A percentile compares a stretch with the other conserved stretches of the same genome.
Conservation (phyloP, 2,797 vertebrate genomes). For the Enteromius paludinosus region DNA sequence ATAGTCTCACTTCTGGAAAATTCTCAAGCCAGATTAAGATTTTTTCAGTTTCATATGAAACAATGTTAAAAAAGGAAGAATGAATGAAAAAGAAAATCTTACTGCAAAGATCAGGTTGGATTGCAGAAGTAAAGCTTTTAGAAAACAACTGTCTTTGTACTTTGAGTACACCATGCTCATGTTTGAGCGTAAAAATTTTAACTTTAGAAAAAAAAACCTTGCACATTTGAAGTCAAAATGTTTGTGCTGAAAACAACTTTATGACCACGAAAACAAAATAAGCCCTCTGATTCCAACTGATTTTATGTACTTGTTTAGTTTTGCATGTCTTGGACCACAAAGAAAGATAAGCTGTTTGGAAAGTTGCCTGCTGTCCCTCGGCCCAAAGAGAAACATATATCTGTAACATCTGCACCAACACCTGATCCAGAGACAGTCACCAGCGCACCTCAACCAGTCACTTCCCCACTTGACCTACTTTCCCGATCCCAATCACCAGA, state of each 20-base stretch:
- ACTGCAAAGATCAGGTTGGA: neutral
- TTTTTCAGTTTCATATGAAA: neutral
- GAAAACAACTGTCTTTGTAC: neutral
- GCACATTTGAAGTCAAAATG: neutral
- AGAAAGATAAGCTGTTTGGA: neutral
- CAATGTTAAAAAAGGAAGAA: neutral
- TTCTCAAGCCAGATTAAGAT: neutral
- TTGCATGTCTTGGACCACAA: constrained; percentile 9
- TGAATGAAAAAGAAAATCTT: neutral
- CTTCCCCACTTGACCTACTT: no score
- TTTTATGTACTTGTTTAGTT: constrained; percentile 6
- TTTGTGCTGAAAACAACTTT: constrained; percentile 3
- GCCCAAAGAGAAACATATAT: constrained; percentile 1
- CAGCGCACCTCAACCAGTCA: no score
- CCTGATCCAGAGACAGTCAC: no score
- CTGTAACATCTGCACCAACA: no score
- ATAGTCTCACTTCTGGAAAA: neutral
- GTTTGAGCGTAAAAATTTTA: neutral
- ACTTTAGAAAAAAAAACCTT: neutral
- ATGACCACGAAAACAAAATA: neutral
- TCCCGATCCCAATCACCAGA: no score
- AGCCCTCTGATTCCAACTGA: neutral
- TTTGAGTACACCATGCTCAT: neutral
- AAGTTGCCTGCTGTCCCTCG: neutral
- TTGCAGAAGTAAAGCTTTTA: neutral